Percentiles rank a stretch among this genome's conserved stretches.
These are phyloP conservation scores for Abramis brama DNA, from an alignment of 2,113 vertebrate genomes.

Conservation along the genomic window DNA sequence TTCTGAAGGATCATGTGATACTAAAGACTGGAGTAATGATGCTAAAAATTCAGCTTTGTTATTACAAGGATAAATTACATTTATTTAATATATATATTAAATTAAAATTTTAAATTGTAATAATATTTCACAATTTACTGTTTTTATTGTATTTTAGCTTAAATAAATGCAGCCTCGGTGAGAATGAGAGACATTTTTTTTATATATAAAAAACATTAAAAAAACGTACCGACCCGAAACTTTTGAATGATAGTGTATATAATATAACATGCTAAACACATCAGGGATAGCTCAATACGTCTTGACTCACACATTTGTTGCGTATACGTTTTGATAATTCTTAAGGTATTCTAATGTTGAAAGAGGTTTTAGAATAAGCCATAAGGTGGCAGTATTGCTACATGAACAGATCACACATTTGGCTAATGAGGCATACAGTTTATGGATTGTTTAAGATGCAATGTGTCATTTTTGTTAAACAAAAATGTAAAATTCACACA, in stretches of 20 bases:
- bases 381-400: constrained; percentile 22
- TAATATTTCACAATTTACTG: not conserved
- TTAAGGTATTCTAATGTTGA: not conserved
- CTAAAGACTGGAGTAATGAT: not conserved
- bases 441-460: not conserved
- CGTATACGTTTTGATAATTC: not conserved
- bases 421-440: not conserved
- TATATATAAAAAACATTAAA: not conserved
- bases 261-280: not conserved
- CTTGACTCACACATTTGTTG: not conserved
- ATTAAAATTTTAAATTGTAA: not conserved
- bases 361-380: not conserved
- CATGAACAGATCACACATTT: not conserved
- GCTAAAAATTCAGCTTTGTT: not conserved
- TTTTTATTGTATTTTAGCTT: not conserved
- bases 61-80: too few species aligned
- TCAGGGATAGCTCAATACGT: not conserved
- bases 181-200: not conserved
- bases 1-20: not conserved
- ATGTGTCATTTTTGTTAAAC: not conserved
- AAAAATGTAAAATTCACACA: not conserved
- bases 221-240: not conserved
- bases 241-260: not conserved
- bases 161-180: not conserved
- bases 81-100: too few species aligned